Evolutionary conservation across 2,888 invertebrate genomes (phyloP).

Genomic region (Agrotis clavis): DNA sequence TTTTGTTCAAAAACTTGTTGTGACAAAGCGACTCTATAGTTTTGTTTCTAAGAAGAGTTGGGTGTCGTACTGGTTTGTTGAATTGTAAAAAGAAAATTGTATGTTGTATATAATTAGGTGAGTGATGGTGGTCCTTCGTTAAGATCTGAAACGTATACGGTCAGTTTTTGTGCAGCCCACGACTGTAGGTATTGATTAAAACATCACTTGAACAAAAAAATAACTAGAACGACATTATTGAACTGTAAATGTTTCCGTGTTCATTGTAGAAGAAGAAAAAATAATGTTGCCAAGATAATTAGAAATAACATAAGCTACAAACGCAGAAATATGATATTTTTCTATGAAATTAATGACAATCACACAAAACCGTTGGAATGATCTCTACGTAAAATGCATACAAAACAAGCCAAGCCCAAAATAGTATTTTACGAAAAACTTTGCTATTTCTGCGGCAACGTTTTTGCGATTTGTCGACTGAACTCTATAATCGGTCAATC

Average conservation of each 20-base stretch:
- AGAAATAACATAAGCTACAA: no score
- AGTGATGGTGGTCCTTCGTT: constrained; percentile 45
- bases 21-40: constrained; percentile 17
- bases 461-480: neutral
- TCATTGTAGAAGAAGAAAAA: neutral
- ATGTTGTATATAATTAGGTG: constrained; percentile 35
- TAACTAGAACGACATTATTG: neutral
- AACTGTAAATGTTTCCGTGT: neutral
- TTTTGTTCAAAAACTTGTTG: constrained; percentile 49
- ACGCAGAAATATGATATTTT: no score
- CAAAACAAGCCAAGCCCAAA: no score
- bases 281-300: neutral
- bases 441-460: neutral
- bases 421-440: no score
- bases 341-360: no score
- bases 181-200: constrained; percentile 8
- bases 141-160: neutral
- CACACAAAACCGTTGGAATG: no score
- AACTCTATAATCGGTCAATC: neutral
- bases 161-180: constrained; percentile 5
- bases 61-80: constrained; percentile 42
- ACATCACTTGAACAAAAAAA: neutral
- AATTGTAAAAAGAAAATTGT: constrained; percentile 38
- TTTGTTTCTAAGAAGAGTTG: constrained; percentile 54
- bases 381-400: no score